A percentile compares a stretch with the other conserved stretches of the same genome.
These are phyloP conservation scores for Drosophila fulvimacula DNA, from an alignment of 2,888 invertebrate genomes.

Conservation along the genomic window DNA sequence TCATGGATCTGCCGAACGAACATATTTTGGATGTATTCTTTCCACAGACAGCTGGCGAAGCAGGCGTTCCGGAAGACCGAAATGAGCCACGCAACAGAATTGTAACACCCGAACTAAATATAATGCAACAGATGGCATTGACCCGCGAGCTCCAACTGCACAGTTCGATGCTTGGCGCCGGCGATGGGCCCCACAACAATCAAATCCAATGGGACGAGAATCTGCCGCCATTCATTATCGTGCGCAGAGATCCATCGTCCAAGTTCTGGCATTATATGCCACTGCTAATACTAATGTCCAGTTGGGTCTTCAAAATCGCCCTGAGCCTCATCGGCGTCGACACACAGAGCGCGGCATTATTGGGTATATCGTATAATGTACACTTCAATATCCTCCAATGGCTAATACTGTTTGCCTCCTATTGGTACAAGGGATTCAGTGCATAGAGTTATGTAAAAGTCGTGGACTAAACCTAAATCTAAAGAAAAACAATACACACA, in stretches of 20 bases:
- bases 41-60: not conserved
- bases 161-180: slow-evolving; percentile 28
- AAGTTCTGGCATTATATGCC: slow-evolving; percentile 38
- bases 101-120: not conserved
- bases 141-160: not conserved
- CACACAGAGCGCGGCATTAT: not conserved
- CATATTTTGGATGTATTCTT: slow-evolving; percentile 28
- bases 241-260: not conserved
- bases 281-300: slow-evolving; percentile 32
- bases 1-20: slow-evolving; percentile 38
- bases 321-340: slow-evolving; percentile 17
- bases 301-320: slow-evolving; percentile 18
- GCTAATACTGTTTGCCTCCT: slow-evolving; percentile 16
- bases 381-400: slow-evolving; percentile 42
- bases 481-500: not conserved
- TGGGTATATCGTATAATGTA: slow-evolving; percentile 39
- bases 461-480: not conserved
- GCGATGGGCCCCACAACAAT: slow-evolving; percentile 48
- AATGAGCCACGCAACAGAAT: not conserved
- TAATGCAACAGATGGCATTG: not conserved
- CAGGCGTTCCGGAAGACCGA: not conserved
- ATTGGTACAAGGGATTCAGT: slow-evolving; percentile 24
- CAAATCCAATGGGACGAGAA: not conserved
- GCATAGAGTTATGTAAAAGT: slow-evolving; percentile 1
- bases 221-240: slow-evolving; percentile 9